phyloP scores from a whole-genome alignment of 2,797 vertebrate species.

The Rhinichthys osculus region DNA sequence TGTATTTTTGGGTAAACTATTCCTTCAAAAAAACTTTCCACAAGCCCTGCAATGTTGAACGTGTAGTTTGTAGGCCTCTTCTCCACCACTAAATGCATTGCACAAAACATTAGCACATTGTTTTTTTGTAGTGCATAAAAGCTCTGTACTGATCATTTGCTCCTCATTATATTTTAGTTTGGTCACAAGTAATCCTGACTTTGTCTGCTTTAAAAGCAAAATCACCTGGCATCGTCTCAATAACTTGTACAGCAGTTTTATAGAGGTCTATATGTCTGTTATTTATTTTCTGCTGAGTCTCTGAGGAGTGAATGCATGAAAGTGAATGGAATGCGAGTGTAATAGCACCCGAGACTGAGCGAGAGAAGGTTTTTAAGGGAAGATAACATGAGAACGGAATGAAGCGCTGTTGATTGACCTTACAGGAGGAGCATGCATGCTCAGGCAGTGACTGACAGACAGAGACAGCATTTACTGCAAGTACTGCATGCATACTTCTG shows the following conservation, averaged over 20 bases:
- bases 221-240: not conserved
- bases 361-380: constrained; percentile 11
- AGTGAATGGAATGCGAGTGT: not conserved
- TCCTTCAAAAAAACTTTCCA: not conserved
- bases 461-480: constrained; percentile 57
- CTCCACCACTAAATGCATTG: not conserved
- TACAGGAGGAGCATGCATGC: constrained; percentile 73
- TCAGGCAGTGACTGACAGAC: constrained; percentile 60
- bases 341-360: constrained; percentile 59
- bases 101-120: not conserved
- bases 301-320: not conserved
- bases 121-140: not conserved
- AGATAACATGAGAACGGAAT: constrained; percentile 51
- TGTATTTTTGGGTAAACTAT: not conserved
- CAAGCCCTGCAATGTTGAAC: not conserved
- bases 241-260: not conserved
- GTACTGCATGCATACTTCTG: constrained; percentile 2
- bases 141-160: not conserved
- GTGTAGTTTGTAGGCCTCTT: not conserved
- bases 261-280: not conserved
- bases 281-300: not conserved
- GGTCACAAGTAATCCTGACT: not conserved
- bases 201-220: not conserved
- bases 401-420: constrained; percentile 63
- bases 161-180: not conserved